Evolutionary conservation across 1,140 invertebrate species (phyloP).

Genomic region (Coenobita brevimanus): DNA sequence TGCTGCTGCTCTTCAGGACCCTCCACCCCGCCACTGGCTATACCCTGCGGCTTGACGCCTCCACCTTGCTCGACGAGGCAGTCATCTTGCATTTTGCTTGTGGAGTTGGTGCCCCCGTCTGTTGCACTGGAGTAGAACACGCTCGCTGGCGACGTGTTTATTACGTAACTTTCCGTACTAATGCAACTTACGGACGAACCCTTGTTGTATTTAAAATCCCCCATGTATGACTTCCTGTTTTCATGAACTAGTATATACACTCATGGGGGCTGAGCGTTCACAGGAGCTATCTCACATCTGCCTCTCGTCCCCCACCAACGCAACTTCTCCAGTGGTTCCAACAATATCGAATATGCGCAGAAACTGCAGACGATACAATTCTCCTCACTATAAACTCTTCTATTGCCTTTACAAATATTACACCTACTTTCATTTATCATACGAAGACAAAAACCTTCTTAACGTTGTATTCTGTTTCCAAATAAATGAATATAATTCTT

Average conservation of each 20-base stretch:
- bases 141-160: slow-evolving; percentile 58
- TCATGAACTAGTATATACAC: slow-evolving; percentile 60
- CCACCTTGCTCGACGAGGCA: slow-evolving; percentile 58
- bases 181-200: slow-evolving; percentile 61
- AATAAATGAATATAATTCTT: background rate
- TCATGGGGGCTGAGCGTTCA: slow-evolving; percentile 58
- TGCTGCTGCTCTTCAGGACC: slow-evolving; percentile 54
- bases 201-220: slow-evolving; percentile 66
- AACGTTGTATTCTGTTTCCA: background rate
- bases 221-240: slow-evolving; percentile 63
- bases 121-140: slow-evolving; percentile 63
- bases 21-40: slow-evolving; percentile 53
- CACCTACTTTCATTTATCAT: background rate
- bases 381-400: background rate
- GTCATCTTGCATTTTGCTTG: slow-evolving; percentile 60
- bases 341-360: slow-evolving; percentile 64
- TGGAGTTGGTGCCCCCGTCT: slow-evolving; percentile 53
- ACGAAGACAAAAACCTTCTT: background rate
- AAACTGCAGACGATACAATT: slow-evolving; percentile 62
- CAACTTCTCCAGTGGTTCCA: slow-evolving; percentile 60
- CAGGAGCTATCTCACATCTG: slow-evolving; percentile 63
- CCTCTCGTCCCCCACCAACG: slow-evolving; percentile 58
- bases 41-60: slow-evolving; percentile 51
- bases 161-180: slow-evolving; percentile 62
- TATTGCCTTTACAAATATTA: background rate